Base-by-base conservation (phyloP, 1,140 invertebrate species). In the Drosophila melanica region DNA sequence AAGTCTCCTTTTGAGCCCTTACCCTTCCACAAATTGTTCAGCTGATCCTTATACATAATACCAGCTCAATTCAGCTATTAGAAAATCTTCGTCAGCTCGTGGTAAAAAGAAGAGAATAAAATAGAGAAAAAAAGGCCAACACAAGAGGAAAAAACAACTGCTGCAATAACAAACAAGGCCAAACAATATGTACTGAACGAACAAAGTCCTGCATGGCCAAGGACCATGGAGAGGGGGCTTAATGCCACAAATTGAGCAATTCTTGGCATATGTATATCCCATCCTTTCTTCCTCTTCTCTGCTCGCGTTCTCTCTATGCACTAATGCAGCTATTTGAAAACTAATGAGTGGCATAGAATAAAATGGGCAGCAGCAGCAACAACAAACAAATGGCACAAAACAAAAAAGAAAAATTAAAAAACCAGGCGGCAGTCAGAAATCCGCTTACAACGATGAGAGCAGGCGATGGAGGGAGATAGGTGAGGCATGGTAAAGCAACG, bases 191-290 rank as follows among this genome's bases (percentile, higher is more conserved):
- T 44, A 39, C 39, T 27, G 23, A 57, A 45, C 18, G 48, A 27
- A 55, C 53, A 55, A 55, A 55, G 53, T 55, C 20, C 53, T 55
- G 55, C 33, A 35, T 7, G 33, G 54, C 54, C 74, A 62, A 62
- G 51, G 11, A 63, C 60, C 80, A 76, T 44, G 50, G 30, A 42
- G 48, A 41, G 62, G 57, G 58, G 76, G 67, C 82, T 87, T 87
- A 87, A 50, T 87, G 72, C 84, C 82, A 89, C 82, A 87, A 87
- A 87, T 87, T 87, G 82, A 87, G 82, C 82, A 87, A 87, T 87
- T 64, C 84, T 64, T 73, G 77, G 60, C 68, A 76, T 76, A 63
- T 75, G 67, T 58, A 57, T 62, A 30, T 23, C 8, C 27, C 51
- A 57, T 68, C 67, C 48, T 66, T 64, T 4, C 20, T 20, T 18